These are phyloP conservation scores for Agrochola macilenta DNA, from an alignment of 2,888 invertebrate species.

Conservation along the genomic window DNA sequence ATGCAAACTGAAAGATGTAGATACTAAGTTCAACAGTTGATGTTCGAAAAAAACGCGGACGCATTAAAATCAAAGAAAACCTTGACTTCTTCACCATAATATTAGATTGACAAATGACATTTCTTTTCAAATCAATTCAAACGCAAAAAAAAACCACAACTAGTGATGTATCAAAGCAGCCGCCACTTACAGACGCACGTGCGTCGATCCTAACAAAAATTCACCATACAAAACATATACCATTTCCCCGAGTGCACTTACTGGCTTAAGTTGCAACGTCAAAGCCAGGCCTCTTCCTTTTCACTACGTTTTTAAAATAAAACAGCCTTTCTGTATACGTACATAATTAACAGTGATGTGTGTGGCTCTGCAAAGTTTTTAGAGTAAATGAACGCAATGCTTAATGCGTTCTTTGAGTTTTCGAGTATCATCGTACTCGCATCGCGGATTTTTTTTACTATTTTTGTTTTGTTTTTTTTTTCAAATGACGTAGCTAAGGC, in stretches of 20 bases:
- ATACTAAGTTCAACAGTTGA: not conserved
- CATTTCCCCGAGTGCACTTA: slow-evolving; percentile 77
- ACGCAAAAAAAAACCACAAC: slow-evolving; percentile 46
- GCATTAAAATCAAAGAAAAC: slow-evolving; percentile 11
- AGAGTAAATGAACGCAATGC: slow-evolving; percentile 78
- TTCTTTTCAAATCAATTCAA: slow-evolving; percentile 34
- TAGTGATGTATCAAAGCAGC: slow-evolving; percentile 68
- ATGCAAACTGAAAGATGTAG: not conserved
- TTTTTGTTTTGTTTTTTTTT: slow-evolving; percentile 32
- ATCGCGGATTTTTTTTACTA: slow-evolving; percentile 35
- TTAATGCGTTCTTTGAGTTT: slow-evolving; percentile 81
- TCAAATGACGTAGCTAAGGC: slow-evolving; percentile 34
- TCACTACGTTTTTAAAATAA: slow-evolving; percentile 83
- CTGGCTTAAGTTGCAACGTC: slow-evolving; percentile 81
- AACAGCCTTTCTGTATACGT: slow-evolving; percentile 73
- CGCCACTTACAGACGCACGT: slow-evolving; percentile 72
- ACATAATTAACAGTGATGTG: slow-evolving; percentile 87
- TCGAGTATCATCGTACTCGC: slow-evolving; percentile 57
- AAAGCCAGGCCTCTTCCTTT: slow-evolving; percentile 87
- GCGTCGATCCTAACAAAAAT: slow-evolving; percentile 68
- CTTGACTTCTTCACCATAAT: slow-evolving; percentile 22
- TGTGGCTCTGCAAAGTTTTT: slow-evolving; percentile 77
- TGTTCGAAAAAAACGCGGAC: not conserved
- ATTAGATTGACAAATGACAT: slow-evolving; percentile 46
- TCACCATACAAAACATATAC: slow-evolving; percentile 78